These are phyloP conservation scores for Myodes glareolus DNA, from an alignment of 2,113 vertebrate species.

Conservation along the genomic window DNA sequence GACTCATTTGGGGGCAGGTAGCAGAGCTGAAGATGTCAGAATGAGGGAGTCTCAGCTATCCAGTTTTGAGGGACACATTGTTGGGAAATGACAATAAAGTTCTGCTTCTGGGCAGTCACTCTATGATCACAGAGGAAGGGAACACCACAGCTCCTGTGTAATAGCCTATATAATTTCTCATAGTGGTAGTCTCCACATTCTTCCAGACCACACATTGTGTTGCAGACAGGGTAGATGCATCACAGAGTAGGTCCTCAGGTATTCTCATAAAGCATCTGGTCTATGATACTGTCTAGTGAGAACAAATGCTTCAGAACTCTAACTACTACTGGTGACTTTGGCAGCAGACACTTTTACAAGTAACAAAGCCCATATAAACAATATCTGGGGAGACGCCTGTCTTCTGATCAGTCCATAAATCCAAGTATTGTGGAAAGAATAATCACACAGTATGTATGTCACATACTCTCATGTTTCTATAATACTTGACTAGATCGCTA, in stretches of 20 bases:
- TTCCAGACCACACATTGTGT: neutral
- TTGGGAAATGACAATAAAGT: too few species aligned
- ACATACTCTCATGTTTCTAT: neutral
- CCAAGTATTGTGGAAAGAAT: neutral
- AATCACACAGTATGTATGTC: neutral
- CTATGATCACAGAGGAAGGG: too few species aligned
- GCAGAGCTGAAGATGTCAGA: neutral
- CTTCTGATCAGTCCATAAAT: too few species aligned
- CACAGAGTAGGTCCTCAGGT: neutral
- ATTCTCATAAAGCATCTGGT: neutral
- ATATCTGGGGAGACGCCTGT: neutral
- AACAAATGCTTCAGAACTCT: neutral
- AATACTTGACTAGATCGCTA: neutral
- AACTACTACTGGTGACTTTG: neutral
- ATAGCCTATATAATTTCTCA: neutral
- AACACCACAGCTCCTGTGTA: neutral
- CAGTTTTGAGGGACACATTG: too few species aligned
- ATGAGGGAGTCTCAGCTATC: neutral
- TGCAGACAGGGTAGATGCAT: neutral
- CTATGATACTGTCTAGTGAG: neutral
- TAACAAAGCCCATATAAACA: too few species aligned
- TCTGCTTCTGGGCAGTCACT: rapidly evolving
- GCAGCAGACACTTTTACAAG: neutral
- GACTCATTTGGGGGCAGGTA: neutral
- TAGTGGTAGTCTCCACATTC: neutral